Base-by-base conservation (phyloP, 2,888 invertebrate genomes). In the Polymixis flavicincta region DNA sequence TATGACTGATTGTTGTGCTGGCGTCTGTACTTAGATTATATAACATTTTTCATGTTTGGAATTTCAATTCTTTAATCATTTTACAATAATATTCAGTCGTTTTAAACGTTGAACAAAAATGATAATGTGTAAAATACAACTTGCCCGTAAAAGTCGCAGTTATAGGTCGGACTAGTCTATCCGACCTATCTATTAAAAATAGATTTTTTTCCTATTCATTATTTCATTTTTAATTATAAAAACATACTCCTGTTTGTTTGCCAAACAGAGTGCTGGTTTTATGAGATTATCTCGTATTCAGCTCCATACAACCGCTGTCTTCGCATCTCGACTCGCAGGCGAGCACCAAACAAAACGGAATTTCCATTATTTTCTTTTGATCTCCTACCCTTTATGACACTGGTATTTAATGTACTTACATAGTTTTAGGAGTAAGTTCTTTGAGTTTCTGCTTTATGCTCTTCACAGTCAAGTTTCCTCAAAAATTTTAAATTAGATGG, bases 361-460 rank as follows among this genome's bases (percentile, higher is more conserved):
- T 82, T 85, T 71, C 80, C 74, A 88, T 87, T 84, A 84, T 87
- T 88, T 82, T 88, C 86, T 85, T 88, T 87, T 81, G 87, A 87
- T 87, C 84, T 88, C 65, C 32, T 80, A 78, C 78, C 80, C 89
- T 87, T 88, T 87, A 84, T 78, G 85, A 77, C 76, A 78, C 65
- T 82, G 83, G 83, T 87, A 87, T 88, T 87, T 84, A 87, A 84
- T 76, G 80, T 88, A 76, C n/a, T n/a, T n/a, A n/a, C 86, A 85
- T 85, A 87, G 87, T 88, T 87, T 84, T 81, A 75, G 71, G 25
- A 85, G 79, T 64, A 76, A 80, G 73, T 85, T 79, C 85, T 79
- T 81, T 79, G 82, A 75, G 76, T 77, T 82, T 78, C 74, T 71
- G 70, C 60, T 74, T 76, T 74, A 77, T 74, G 61, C 50, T 79